Percentiles rank a stretch among this genome's conserved stretches.
Conservation (phyloP, 1,140 invertebrate species). For the Habropoda laboriosa region DNA sequence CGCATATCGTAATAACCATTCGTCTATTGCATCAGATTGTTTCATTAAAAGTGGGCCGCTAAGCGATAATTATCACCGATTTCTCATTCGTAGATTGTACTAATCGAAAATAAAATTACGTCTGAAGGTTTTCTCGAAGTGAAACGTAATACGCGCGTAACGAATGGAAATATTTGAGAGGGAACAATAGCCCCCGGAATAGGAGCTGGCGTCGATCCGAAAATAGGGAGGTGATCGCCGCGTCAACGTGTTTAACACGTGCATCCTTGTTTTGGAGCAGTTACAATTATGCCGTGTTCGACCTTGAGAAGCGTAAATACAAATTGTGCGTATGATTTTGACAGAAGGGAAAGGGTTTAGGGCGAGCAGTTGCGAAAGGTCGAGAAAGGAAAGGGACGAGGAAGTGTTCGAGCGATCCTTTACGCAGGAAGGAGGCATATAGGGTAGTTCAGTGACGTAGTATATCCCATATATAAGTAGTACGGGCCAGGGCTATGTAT, state of each 20-base stretch:
- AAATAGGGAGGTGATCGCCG: not conserved
- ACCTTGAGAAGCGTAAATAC: slow-evolving; percentile 22
- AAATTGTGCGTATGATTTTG: not conserved
- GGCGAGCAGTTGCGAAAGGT: not conserved
- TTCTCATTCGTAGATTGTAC: too few relatives aligned
- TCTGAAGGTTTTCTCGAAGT: not conserved
- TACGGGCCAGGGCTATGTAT: not conserved
- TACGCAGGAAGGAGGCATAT: not conserved
- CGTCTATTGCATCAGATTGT: too few relatives aligned
- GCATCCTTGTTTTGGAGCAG: too few relatives aligned
- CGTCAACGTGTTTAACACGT: not conserved
- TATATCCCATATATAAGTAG: not conserved
- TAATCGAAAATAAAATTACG: not conserved
- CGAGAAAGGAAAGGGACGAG: not conserved
- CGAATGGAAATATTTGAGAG: not conserved
- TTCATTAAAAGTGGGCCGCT: too few relatives aligned
- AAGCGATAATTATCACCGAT: not conserved
- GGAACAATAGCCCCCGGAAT: not conserved
- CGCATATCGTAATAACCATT: too few relatives aligned
- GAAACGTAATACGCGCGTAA: not conserved
- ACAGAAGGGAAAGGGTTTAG: not conserved
- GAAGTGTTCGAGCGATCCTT: not conserved
- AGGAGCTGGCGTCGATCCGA: too few relatives aligned
- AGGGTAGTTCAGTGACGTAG: not conserved
- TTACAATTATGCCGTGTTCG: not conserved